Evolutionary conservation across 30 jellyfish, hydroid and myxozoan genomes (phyloP).

Genomic region (Aurelia coerulea): DNA sequence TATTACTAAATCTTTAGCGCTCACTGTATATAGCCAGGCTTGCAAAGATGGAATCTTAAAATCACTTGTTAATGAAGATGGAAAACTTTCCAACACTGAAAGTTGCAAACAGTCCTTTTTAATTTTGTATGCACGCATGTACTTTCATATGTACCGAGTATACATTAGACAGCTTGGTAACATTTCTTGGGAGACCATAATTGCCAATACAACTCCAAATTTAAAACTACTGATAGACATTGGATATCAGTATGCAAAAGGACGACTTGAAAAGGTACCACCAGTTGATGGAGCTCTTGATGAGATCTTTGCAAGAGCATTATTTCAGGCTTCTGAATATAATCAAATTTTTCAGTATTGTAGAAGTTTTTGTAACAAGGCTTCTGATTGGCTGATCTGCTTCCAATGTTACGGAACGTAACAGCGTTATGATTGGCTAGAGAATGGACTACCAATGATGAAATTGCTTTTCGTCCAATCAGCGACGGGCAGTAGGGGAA

Average conservation of each 20-base stretch:
- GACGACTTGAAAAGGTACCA: too few relatives aligned
- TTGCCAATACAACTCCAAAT: constrained; percentile 11
- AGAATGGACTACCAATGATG: too few relatives aligned
- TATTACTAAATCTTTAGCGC: constrained; percentile 13
- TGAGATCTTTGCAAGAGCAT: too few relatives aligned
- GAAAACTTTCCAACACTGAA: neutral
- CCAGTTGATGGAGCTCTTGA: too few relatives aligned
- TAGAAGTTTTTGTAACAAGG: too few relatives aligned
- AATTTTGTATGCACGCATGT: constrained; percentile 24
- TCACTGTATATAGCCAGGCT: constrained; percentile 27
- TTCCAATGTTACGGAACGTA: too few relatives aligned
- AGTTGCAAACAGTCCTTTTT: constrained; percentile 4
- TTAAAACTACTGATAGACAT: constrained; percentile 37
- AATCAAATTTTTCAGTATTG: too few relatives aligned
- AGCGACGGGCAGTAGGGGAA: too few relatives aligned
- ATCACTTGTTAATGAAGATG: constrained; percentile 18
- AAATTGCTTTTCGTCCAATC: too few relatives aligned
- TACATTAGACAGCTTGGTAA: constrained; percentile 6
- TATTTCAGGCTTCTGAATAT: too few relatives aligned
- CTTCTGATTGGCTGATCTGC: too few relatives aligned
- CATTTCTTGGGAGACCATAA: constrained; percentile 28
- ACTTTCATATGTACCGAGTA: constrained; percentile 49
- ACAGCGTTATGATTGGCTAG: too few relatives aligned
- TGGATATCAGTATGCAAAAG: constrained; percentile 3
- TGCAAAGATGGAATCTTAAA: constrained; percentile 2